A percentile compares a stretch with the other conserved stretches of the same genome.
Evolutionary conservation across 2,888 invertebrate genomes (phyloP).

Genomic region (Oxytorus armatus): DNA sequence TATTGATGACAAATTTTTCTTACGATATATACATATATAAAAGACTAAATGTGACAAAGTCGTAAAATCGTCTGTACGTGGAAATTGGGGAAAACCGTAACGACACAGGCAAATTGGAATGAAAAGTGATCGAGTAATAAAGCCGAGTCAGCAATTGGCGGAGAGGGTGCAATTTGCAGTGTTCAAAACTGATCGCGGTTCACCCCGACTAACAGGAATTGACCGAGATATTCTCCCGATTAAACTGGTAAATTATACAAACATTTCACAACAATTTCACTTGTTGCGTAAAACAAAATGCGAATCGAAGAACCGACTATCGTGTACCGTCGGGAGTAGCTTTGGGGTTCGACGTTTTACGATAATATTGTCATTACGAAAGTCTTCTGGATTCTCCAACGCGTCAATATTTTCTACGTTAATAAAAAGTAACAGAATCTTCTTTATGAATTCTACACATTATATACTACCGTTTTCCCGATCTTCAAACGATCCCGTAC

Average conservation of each 20-base stretch:
- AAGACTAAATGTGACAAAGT: no score
- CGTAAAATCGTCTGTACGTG: not conserved
- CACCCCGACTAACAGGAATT: not conserved
- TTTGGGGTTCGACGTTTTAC: not conserved
- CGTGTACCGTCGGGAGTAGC: no score
- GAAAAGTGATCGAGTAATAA: not conserved
- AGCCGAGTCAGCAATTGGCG: no score
- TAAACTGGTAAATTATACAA: no score
- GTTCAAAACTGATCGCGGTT: not conserved
- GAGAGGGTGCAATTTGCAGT: not conserved
- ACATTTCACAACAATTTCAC: no score
- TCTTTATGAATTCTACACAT: not conserved
- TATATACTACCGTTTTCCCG: not conserved
- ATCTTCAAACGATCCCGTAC: not conserved
- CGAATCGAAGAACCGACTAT: no score
- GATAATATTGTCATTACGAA: conserved; percentile 37
- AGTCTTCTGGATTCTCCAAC: conserved; percentile 7
- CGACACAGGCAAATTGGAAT: not conserved
- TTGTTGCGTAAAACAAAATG: no score
- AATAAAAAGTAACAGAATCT: conserved; percentile 17
- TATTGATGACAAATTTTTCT: no score
- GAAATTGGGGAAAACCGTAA: not conserved
- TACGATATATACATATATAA: no score
- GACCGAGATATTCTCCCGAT: no score
- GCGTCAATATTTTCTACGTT: conserved; percentile 25